Evolutionary conservation across 1,140 invertebrate genomes (phyloP).

Genomic region (Paramacrobiotus metropolitanus): DNA sequence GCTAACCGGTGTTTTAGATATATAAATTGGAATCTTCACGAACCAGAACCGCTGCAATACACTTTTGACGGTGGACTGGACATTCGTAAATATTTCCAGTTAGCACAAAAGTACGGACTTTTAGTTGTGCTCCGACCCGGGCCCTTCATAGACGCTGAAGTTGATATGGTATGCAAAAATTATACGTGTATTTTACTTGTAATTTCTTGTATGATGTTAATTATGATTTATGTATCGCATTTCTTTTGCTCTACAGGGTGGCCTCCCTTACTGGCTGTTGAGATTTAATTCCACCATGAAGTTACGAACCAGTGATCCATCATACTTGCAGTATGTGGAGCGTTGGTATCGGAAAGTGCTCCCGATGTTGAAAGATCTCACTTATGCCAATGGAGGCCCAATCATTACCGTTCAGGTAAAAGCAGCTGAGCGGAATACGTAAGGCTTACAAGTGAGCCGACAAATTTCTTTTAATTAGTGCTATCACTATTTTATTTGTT

Average conservation of each 20-base stretch:
- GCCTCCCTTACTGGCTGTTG: conserved; percentile 57
- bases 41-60: conserved; percentile 41
- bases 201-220: background rate
- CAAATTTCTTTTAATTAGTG: too few species aligned
- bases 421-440: too few species aligned
- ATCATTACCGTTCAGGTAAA: conserved; percentile 62
- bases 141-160: conserved; percentile 74
- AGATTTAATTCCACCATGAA: conserved; percentile 38
- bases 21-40: conserved; percentile 77
- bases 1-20: too few species aligned
- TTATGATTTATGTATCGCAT: too few species aligned
- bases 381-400: conserved; percentile 50
- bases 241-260: too few species aligned
- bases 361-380: conserved; percentile 28
- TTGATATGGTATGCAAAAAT: conserved; percentile 37
- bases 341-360: conserved; percentile 35
- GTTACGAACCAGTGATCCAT: conserved; percentile 28
- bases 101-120: conserved; percentile 52
- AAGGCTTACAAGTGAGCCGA: too few species aligned
- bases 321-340: conserved; percentile 34
- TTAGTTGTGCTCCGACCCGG: conserved; percentile 55
- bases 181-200: too few species aligned
- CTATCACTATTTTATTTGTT: too few species aligned
- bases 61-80: conserved; percentile 53
- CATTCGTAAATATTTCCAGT: conserved; percentile 44